Conservation (phyloP, 2,888 invertebrate species). For the Podabrus alpinus region DNA sequence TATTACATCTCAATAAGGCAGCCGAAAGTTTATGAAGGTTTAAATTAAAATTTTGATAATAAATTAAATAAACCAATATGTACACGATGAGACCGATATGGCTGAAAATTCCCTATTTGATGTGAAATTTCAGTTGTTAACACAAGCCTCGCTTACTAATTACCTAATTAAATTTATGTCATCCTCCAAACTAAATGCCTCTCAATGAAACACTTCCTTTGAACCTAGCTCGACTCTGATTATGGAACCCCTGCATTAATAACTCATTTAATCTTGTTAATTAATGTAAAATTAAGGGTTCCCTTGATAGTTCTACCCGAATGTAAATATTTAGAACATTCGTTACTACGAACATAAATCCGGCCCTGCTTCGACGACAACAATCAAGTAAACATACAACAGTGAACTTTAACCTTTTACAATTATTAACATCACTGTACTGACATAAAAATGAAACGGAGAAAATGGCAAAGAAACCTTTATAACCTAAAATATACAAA, state of each 20-base stretch:
- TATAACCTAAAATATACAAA: conserved; percentile 7
- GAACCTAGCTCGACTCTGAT: background rate
- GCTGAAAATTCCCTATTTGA: background rate
- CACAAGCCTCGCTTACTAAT: background rate
- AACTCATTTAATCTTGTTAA: background rate
- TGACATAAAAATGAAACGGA: background rate
- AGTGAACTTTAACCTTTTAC: background rate
- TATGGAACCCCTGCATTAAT: background rate
- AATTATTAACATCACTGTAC: background rate
- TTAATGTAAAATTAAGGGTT: background rate
- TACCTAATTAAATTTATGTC: background rate
- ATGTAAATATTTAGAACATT: background rate
- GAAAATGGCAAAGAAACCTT: background rate
- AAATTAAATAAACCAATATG: no score
- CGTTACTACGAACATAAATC: background rate
- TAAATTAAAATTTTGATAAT: no score
- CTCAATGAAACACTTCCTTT: background rate
- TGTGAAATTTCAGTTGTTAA: background rate
- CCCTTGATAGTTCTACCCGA: background rate
- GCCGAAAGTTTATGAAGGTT: no score
- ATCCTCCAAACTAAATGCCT: background rate
- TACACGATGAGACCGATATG: no score
- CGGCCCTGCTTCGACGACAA: background rate
- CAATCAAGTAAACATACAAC: background rate
- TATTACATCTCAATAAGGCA: no score